A percentile compares a stretch with the other conserved stretches of the same genome.
phyloP scores from a whole-genome alignment of 1,140 invertebrate species.

The Bombus confusus region DNA sequence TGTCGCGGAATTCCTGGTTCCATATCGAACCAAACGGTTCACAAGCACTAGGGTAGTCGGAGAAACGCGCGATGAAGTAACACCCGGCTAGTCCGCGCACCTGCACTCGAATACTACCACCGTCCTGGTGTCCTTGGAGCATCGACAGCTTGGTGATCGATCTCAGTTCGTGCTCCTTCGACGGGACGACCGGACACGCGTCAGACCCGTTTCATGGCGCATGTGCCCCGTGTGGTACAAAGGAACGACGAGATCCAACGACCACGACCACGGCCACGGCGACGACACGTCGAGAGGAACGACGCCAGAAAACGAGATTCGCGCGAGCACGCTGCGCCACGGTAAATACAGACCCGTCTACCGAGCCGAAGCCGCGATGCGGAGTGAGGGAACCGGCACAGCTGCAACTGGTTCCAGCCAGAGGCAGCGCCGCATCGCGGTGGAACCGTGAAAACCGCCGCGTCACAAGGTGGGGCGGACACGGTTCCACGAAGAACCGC shows the following conservation, averaged over 20 bases:
- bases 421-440: conserved; percentile 70
- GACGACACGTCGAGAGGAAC: conserved; percentile 24
- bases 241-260: neutral
- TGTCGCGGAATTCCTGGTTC: conserved; percentile 1
- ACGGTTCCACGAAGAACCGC: conserved; percentile 59
- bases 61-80: neutral
- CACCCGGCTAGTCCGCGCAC: conserved; percentile 49
- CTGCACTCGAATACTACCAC: conserved; percentile 51
- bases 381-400: conserved; percentile 77
- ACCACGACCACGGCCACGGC: neutral
- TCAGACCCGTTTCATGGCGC: conserved; percentile 41
- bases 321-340: conserved; percentile 59
- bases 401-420: conserved; percentile 59
- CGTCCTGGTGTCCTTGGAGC: conserved; percentile 3
- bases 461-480: conserved; percentile 70
- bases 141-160: conserved; percentile 26
- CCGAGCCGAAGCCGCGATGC: conserved; percentile 73
- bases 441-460: conserved; percentile 42
- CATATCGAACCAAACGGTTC: neutral
- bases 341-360: conserved; percentile 59
- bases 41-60: conserved; percentile 36
- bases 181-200: conserved; percentile 17
- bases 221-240: conserved; percentile 29
- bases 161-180: conserved; percentile 32
- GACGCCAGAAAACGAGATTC: conserved; percentile 46